Evolutionary conservation across 2,888 invertebrate genomes (phyloP), one percentile per base, ranked within the genome.

Genomic region (Leptopilina myrica): DNA sequence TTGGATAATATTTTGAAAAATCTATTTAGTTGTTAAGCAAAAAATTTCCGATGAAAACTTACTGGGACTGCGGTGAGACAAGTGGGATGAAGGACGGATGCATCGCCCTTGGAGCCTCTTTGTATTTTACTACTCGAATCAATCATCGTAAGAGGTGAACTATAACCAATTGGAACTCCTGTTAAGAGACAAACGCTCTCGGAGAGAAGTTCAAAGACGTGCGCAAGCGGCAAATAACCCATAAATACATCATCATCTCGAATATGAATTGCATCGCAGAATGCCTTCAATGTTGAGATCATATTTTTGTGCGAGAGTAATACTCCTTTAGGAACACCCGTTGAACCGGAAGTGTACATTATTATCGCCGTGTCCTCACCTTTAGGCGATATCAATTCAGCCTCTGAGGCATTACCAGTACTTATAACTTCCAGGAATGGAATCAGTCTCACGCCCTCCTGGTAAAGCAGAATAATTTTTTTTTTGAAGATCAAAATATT

Each of bases 341-440:
- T 99, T 0, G 98, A 98, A 7, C 99, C 99, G 86, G 98, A 98
- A 2, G 99, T 99, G 93, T 99, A 99, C 99, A 99, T 99, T 64
- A 99, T 96, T 87, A 99, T 97, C 75, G 99, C 99, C 5, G 96
- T 95, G 92, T 99, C 99, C 14, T 94, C 93, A 7, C 95, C 92
- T 7, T 92, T 92, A 1, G 98, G 97, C 7, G 94, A 93, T 5
- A 93, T 92, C 26, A 83, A 76, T 46, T 80, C 84, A 15, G 86
- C 87, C 0, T 76, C 85, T 6, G 92, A 91, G 1, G 85, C 78
- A 69, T 91, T 92, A 14, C 96, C 95, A 59, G 90, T 91, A 78
- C 93, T 92, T 76, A 96, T 92, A 0, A 97, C 94, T 75, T 97
- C 95, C 64, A 94, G 93, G 92, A 97, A 98, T 0, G 95, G 94